Conservation (phyloP, 2,113 vertebrate genomes). For the Atlantisia rogersi region DNA sequence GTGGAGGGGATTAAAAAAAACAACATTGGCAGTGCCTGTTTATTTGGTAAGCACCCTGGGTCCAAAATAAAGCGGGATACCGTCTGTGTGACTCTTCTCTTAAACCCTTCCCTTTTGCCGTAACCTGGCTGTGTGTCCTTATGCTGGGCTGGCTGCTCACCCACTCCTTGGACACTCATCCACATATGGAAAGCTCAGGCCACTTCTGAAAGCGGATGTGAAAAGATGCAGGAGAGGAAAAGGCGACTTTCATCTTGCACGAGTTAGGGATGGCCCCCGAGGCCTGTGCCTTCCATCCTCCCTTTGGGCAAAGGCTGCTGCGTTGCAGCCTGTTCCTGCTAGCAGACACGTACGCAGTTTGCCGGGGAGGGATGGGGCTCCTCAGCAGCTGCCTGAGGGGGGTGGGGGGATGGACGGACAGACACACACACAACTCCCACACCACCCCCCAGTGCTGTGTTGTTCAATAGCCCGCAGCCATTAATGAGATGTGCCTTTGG, state of each 20-base stretch:
- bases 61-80: neutral
- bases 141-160: neutral
- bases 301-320: neutral
- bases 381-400: neutral
- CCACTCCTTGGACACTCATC: neutral
- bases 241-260: neutral
- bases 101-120: neutral
- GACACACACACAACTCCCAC: too few relatives aligned
- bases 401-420: too few relatives aligned
- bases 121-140: neutral
- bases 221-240: neutral
- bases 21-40: neutral
- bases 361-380: neutral
- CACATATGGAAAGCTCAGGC: rapidly evolving
- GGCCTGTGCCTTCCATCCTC: neutral
- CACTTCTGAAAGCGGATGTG: neutral
- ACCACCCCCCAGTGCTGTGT: neutral
- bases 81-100: neutral
- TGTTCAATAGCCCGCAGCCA: neutral
- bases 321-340: neutral
- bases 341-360: neutral
- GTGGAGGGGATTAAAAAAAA: neutral
- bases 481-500: rapidly evolving
- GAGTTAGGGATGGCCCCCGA: neutral
- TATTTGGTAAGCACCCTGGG: neutral